These are phyloP conservation scores for Rhogogaster chlorosoma DNA, from an alignment of 2,888 invertebrate species.

Conservation along the genomic window DNA sequence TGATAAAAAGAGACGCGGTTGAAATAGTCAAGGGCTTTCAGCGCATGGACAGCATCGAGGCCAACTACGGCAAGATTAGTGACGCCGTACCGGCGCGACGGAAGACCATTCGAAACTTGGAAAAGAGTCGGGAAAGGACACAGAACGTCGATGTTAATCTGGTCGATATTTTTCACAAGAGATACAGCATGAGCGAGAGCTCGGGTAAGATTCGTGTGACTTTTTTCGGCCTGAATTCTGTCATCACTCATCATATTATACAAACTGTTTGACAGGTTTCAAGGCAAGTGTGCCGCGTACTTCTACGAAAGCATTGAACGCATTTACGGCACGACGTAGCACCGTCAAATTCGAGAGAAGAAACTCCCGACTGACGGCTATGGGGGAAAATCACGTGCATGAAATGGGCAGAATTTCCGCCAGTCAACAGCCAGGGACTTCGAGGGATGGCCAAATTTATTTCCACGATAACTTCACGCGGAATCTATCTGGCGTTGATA, in stretches of 20 bases:
- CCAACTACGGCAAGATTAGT: conserved; percentile 93
- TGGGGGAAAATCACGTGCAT: conserved; percentile 88
- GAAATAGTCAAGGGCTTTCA: conserved; percentile 96
- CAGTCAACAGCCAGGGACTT: not conserved
- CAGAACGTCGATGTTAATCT: conserved; percentile 92
- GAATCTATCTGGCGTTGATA: not conserved
- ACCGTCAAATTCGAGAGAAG: conserved; percentile 90
- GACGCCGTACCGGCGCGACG: conserved; percentile 92
- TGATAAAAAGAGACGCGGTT: conserved; percentile 95
- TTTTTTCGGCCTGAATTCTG: not conserved
- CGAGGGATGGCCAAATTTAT: not conserved
- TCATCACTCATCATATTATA: not conserved
- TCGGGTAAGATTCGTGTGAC: conserved; percentile 62
- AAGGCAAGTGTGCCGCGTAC: conserved; percentile 63
- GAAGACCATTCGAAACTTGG: conserved; percentile 95
- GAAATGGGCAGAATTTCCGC: conserved; percentile 63
- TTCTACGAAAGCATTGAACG: conserved; percentile 79
- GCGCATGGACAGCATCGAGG: conserved; percentile 90
- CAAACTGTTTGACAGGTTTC: not conserved
- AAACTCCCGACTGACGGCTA: conserved; percentile 90
- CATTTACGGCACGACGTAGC: conserved; percentile 90
- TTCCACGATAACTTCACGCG: not conserved
- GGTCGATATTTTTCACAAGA: conserved; percentile 97
- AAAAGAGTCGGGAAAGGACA: conserved; percentile 93
- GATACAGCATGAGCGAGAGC: conserved; percentile 90